A percentile compares a stretch with the other conserved stretches of the same genome.
These are phyloP conservation scores for Glaucomys volans DNA, from an alignment of 2,113 vertebrate genomes.

Conservation along the genomic window DNA sequence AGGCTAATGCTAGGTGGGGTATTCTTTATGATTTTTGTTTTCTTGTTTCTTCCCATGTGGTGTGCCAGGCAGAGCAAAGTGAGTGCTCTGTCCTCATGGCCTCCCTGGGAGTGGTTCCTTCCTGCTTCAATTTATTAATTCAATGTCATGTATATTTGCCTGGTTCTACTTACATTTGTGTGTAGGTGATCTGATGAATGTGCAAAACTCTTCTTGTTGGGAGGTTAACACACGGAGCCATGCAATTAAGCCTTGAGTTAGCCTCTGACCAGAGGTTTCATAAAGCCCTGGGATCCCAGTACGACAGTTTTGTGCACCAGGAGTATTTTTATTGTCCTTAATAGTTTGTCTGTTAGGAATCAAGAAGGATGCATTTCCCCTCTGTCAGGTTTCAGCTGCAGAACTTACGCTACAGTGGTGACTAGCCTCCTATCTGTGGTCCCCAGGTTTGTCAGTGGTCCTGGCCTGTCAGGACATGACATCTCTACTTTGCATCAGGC, in stretches of 20 bases:
- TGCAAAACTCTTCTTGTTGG: background rate
- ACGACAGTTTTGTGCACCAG: background rate
- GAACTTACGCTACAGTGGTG: background rate
- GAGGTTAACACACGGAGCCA: background rate
- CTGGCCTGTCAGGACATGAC: too few species aligned
- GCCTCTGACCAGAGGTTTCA: background rate
- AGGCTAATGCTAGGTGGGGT: background rate
- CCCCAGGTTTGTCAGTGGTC: background rate
- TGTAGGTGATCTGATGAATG: background rate
- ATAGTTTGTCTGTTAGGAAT: background rate
- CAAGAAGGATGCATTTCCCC: background rate
- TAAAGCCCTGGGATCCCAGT: background rate
- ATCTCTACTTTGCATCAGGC: background rate
- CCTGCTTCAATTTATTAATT: background rate
- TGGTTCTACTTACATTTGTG: conserved; percentile 16
- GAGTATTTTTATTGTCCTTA: background rate
- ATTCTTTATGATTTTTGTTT: background rate
- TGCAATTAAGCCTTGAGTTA: background rate
- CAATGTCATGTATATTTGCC: background rate
- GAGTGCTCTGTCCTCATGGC: background rate
- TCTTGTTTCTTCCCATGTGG: background rate
- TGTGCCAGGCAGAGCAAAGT: background rate
- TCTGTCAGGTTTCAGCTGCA: background rate
- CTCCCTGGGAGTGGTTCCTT: background rate
- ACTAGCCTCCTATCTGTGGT: background rate